phyloP scores from a whole-genome alignment of 2,113 vertebrate species.

The Macrotis lagotis region DNA sequence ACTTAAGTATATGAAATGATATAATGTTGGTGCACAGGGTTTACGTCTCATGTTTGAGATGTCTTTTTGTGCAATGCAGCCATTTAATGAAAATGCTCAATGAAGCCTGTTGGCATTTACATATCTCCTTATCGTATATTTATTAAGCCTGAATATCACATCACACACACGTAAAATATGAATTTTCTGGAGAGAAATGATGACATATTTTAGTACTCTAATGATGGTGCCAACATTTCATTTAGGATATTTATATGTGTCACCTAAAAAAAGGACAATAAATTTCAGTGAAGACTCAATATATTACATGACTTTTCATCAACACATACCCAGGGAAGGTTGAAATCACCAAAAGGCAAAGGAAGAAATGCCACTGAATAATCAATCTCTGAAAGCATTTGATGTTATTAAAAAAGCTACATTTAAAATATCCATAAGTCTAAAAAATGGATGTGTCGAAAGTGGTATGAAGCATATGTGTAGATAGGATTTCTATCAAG shows the following conservation, averaged over 20 bases:
- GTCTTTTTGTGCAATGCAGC: constrained; percentile 75
- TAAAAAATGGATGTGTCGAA: constrained; percentile 74
- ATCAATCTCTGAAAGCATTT: constrained; percentile 81
- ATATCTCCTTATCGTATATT: constrained; percentile 79
- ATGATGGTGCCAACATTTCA: constrained; percentile 83
- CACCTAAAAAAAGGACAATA: constrained; percentile 83
- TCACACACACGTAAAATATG: constrained; percentile 85
- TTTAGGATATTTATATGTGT: constrained; percentile 85
- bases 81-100: constrained; percentile 82
- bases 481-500: constrained; percentile 26
- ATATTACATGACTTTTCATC: constrained; percentile 81
- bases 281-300: constrained; percentile 83
- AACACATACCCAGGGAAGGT: constrained; percentile 76
- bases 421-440: constrained; percentile 78
- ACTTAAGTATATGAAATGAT: constrained; percentile 56
- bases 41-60: constrained; percentile 78
- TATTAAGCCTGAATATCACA: constrained; percentile 81
- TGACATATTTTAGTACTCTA: constrained; percentile 83
- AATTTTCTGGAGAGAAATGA: constrained; percentile 82
- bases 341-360: constrained; percentile 77
- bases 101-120: constrained; percentile 82
- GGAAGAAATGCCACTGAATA: constrained; percentile 79
- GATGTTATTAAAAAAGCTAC: constrained; percentile 77
- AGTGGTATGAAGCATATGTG: constrained; percentile 49
- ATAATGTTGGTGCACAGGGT: constrained; percentile 72